Base-by-base conservation (phyloP, 2,888 invertebrate species). In the Agrilus biguttatus region DNA sequence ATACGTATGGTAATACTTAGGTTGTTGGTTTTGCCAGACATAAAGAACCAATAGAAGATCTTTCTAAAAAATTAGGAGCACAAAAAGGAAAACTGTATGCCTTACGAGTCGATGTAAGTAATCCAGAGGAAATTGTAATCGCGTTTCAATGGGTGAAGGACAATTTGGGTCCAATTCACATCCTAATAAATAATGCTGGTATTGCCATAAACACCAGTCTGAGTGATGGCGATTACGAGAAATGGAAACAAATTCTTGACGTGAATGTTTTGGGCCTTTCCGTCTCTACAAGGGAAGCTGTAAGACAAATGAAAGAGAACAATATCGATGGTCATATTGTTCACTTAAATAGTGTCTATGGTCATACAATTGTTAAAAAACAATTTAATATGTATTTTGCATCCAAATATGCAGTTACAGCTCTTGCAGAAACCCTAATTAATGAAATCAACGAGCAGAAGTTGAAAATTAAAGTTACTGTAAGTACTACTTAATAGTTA, bases 291-390 rank as follows among this genome's bases (percentile, higher is more conserved):
- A 45, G 49, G 6, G 51, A 51, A 44, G 50, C 51, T 1, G 33
- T 53, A 2, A 45, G 46, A 34, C 37, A 40, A n/a, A 53, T 53
- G 53, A 45, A 33, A 39, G 42, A 43, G 10, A 45, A 47, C 14
- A 46, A 46, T 8, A 37, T 52, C 7, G 41, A 44, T 14, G 53
- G 53, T 4, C 53, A 53, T 36, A 49, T 53, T 13, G 43, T 53
- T 10, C 46, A 50, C 32, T 47, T 53, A 2, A 53, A 53, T 35
- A 53, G 53, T 37, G 8, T 50, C 1, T 35, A 33, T 2, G 53
- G 53, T 8, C 53, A 53, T 19, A 36, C 34, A 43, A 38, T 48
- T 10, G 2, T 41, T 3, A 14, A 36, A 28, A 12, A 12, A 36
- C 12, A 14, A 19, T 14, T 14, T 5, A 14, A 14, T 13, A 8